Evolutionary conservation across 2,888 invertebrate genomes (phyloP).

Genomic region (Dyspetes luteomarginatus): DNA sequence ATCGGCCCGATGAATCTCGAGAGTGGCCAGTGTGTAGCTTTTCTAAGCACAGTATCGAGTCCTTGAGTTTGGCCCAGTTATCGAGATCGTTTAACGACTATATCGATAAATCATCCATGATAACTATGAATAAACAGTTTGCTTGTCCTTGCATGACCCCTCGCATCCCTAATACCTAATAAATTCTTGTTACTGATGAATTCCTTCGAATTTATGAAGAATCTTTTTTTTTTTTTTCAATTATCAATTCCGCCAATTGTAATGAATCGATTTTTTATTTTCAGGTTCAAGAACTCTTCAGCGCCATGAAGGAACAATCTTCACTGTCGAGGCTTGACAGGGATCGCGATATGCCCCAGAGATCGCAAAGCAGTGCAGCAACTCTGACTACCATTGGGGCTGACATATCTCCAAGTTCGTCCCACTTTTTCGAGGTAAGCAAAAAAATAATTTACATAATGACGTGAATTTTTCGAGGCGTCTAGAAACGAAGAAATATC

Average conservation of each 20-base stretch:
- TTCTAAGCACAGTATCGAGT: not conserved
- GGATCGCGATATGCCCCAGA: conserved; percentile 77
- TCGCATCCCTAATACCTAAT: not conserved
- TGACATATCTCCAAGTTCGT: conserved; percentile 93
- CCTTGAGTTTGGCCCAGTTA: conserved; percentile 37
- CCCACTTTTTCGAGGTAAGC: conserved; percentile 93
- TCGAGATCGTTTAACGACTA: conserved; percentile 16
- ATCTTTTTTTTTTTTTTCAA: not conserved
- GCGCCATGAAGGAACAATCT: conserved; percentile 82
- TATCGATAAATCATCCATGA: conserved; percentile 7
- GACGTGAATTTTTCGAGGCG: too few relatives aligned
- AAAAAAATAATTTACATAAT: not conserved
- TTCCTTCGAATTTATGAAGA: conserved; percentile 1
- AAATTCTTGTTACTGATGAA: too few relatives aligned
- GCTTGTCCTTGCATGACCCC: conserved; percentile 29
- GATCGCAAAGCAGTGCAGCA: conserved; percentile 86
- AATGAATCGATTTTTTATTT: conserved; percentile 34
- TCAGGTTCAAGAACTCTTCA: conserved; percentile 81
- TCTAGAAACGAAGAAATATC: too few relatives aligned
- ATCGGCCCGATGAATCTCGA: conserved; percentile 64
- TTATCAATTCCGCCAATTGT: not conserved
- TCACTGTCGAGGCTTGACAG: conserved; percentile 77
- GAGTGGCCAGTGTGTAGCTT: conserved; percentile 6
- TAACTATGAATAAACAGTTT: conserved; percentile 24
- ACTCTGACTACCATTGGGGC: conserved; percentile 89